Evolutionary conservation across 2,113 vertebrate genomes (phyloP).

Genomic region (Cromileptes altivelis): DNA sequence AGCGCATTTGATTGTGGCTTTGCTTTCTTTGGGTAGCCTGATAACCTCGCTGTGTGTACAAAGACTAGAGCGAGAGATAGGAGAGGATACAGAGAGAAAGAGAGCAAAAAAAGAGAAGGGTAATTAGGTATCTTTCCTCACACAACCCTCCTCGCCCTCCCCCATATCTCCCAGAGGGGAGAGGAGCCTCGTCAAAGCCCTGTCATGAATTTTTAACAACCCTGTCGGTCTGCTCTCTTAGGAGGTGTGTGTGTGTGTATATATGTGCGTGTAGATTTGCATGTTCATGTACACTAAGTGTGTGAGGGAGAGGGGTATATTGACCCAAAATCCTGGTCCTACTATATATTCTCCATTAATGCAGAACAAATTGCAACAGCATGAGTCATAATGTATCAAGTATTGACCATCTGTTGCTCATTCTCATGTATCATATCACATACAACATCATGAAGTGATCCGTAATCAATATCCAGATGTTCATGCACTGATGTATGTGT

Average conservation of each 20-base stretch:
- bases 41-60: conserved; percentile 39
- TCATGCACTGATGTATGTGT: neutral
- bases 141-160: conserved; percentile 36
- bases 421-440: conserved; percentile 14
- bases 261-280: conserved; percentile 7
- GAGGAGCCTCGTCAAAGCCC: conserved; percentile 72
- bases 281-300: conserved; percentile 22
- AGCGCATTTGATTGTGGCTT: conserved; percentile 16
- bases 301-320: neutral
- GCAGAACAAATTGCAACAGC: conserved; percentile 6
- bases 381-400: conserved; percentile 22
- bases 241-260: conserved; percentile 34
- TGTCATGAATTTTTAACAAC: conserved; percentile 82
- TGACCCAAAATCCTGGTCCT: conserved; percentile 2
- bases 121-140: conserved; percentile 70
- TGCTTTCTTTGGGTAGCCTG: conserved; percentile 22
- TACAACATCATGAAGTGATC: neutral
- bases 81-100: conserved; percentile 10
- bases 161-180: conserved; percentile 67
- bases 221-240: conserved; percentile 65
- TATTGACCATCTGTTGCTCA: conserved; percentile 32
- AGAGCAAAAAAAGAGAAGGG: conserved; percentile 30
- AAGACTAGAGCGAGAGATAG: conserved; percentile 32
- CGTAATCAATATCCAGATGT: conserved; percentile 43
- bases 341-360: conserved; percentile 22